These are phyloP conservation scores for Bergia puertoricense DNA, from an alignment of 92 coral and sea anemone genomes.

Conservation along the genomic window DNA sequence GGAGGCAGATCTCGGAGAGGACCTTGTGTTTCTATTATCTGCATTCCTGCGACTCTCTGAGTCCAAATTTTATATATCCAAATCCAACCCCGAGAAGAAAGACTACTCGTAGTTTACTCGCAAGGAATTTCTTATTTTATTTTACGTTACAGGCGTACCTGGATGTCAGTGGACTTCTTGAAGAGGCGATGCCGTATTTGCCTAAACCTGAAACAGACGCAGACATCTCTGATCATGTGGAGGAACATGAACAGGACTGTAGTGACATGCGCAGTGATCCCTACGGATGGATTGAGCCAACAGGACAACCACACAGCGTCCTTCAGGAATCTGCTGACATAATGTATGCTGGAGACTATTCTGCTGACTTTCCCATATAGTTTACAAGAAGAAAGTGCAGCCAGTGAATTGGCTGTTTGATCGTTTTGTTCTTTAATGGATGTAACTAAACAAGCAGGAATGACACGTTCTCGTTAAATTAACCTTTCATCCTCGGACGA, in stretches of 20 bases:
- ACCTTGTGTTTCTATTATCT: too few relatives aligned
- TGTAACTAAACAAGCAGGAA: neutral
- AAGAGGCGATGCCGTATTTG: constrained; percentile 57
- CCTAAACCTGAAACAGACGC: constrained; percentile 53
- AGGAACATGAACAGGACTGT: constrained; percentile 22
- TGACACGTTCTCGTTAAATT: neutral
- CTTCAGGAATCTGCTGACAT: constrained; percentile 21
- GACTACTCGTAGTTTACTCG: too few relatives aligned
- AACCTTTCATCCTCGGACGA: neutral
- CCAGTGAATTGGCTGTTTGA: neutral
- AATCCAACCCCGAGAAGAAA: too few relatives aligned
- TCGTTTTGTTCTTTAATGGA: too few relatives aligned
- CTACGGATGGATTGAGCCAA: constrained; percentile 32
- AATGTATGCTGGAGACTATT: constrained; percentile 25
- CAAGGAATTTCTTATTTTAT: too few relatives aligned
- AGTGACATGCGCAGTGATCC: constrained; percentile 17
- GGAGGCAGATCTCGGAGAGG: too few relatives aligned
- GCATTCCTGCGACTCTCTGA: too few relatives aligned
- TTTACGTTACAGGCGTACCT: constrained; percentile 42
- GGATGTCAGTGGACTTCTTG: constrained; percentile 37
- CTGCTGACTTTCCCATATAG: constrained; percentile 10
- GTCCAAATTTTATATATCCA: too few relatives aligned
- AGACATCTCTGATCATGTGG: constrained; percentile 11
- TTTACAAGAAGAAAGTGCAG: neutral
- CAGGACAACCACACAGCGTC: constrained; percentile 25